Base-by-base conservation (phyloP, 2,113 vertebrate species). In the Lepus europaeus region DNA sequence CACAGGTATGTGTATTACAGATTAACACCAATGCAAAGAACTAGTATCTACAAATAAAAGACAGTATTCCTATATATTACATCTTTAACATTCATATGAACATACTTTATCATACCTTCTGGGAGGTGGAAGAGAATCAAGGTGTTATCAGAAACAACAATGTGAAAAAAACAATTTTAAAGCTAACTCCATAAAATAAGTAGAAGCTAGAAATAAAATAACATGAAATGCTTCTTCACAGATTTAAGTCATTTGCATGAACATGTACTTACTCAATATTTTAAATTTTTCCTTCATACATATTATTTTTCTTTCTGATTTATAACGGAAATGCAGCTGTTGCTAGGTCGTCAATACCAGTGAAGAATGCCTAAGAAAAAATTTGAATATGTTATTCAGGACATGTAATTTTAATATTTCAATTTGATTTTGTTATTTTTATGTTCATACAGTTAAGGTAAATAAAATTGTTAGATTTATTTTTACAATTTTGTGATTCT, bases 161-260 rank as follows among this genome's bases (percentile, higher is more conserved):
- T 56, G 45, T 45, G n/a, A 12, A 85, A 97, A 97, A 33, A 94
- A 73, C 63, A 36, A 68, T 63, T 66, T 93, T 73, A 49, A 53
- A 85, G 36, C 0, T 73, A 64, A 74, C 49, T 8, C 29, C 12
- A 53, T 56, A 76, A 91, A 85, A 77, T 82, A 29, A 51, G 0
- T 9, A 69, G 20, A 7, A 4, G 1, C 36, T 87, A 77, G 29
- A 80, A 90, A 89, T 74, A 56, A 77, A 88, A 74, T 63, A 23
- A 5, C 9, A 63, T n/a, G 27, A n/a, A 70, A 64, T 89, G 12
- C 20, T 1, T 2, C 10, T 69, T 74, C 69, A 51, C 8, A 51
- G 3, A 61, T 91, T 83, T 11, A 33, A 11, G 4, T 33, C 33
- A 70, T 87, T 76, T 86, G 49, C 9, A 39, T 66, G 5, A 68